phyloP scores from a whole-genome alignment of 1,140 invertebrate species.

The Lasaia peninsularis region DNA sequence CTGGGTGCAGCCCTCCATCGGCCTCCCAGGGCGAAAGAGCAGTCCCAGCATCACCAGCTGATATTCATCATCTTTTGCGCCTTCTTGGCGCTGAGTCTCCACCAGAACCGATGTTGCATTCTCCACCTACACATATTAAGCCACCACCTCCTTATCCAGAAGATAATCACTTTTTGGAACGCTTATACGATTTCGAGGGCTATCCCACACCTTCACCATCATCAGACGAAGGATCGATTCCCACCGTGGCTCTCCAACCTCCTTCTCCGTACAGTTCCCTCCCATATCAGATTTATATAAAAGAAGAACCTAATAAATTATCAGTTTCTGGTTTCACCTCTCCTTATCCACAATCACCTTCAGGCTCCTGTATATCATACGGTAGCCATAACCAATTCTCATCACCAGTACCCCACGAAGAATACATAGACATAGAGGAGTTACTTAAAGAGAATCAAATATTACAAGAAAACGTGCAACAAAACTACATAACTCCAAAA shows the following conservation, averaged over 20 bases:
- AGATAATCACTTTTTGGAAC: conserved; percentile 62
- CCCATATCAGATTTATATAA: conserved; percentile 60
- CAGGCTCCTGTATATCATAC: conserved; percentile 77
- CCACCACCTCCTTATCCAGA: conserved; percentile 68
- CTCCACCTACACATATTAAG: conserved; percentile 62
- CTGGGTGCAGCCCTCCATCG: conserved; percentile 85
- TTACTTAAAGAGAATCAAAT: conserved; percentile 76
- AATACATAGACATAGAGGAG: conserved; percentile 75
- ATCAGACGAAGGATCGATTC: conserved; percentile 74
- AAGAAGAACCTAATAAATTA: conserved; percentile 72
- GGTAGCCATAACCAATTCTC: conserved; percentile 72
- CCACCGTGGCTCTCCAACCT: conserved; percentile 69
- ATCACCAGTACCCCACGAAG: conserved; percentile 77
- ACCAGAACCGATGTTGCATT: conserved; percentile 75
- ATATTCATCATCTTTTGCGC: conserved; percentile 76
- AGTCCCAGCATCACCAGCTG: conserved; percentile 78
- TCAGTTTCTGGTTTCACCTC: conserved; percentile 79
- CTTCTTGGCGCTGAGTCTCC: conserved; percentile 75
- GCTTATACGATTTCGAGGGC: conserved; percentile 64
- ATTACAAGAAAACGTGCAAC: conserved; percentile 67
- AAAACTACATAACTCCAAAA: conserved; percentile 64
- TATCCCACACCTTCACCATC: conserved; percentile 73
- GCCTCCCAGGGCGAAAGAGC: conserved; percentile 82
- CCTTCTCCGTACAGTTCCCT: conserved; percentile 66
- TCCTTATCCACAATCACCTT: conserved; percentile 79